Evolutionary conservation across 1,140 invertebrate genomes (phyloP).

Genomic region (Saccostrea echinata): DNA sequence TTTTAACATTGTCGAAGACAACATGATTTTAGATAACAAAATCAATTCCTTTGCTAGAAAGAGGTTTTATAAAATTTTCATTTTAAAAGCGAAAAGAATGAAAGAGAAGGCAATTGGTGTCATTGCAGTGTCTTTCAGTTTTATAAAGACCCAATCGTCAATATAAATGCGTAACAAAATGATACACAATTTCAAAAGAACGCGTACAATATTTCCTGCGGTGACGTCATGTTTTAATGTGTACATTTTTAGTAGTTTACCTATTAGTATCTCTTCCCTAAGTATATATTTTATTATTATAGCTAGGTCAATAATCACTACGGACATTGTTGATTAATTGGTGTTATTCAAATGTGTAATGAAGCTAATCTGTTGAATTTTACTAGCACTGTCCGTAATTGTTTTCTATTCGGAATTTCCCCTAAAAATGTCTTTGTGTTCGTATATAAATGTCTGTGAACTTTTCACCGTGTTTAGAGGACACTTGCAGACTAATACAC

Average conservation of each 20-base stretch:
- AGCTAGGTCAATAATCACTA: conserved; percentile 12
- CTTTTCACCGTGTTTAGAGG: background rate
- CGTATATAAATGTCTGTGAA: conserved; percentile 15
- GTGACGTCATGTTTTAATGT: background rate
- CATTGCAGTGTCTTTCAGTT: too few relatives aligned
- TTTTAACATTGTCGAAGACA: too few relatives aligned
- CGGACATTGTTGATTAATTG: background rate
- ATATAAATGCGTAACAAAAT: too few relatives aligned
- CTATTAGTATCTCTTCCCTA: background rate
- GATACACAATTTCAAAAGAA: too few relatives aligned
- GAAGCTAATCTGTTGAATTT: background rate
- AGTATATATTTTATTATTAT: background rate
- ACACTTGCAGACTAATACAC: background rate
- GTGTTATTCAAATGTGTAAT: background rate
- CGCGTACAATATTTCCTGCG: too few relatives aligned
- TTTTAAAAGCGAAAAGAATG: too few relatives aligned
- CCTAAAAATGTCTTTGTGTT: background rate
- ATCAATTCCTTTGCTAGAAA: too few relatives aligned
- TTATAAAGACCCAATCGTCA: too few relatives aligned
- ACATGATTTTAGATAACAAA: too few relatives aligned
- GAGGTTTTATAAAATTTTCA: too few relatives aligned
- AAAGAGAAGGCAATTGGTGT: too few relatives aligned
- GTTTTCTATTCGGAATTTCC: conserved; percentile 1
- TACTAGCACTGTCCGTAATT: background rate
- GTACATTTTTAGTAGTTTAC: background rate